These are phyloP conservation scores for Synanthedon andrenaeformis DNA, from an alignment of 2,888 invertebrate genomes.

Conservation along the genomic window DNA sequence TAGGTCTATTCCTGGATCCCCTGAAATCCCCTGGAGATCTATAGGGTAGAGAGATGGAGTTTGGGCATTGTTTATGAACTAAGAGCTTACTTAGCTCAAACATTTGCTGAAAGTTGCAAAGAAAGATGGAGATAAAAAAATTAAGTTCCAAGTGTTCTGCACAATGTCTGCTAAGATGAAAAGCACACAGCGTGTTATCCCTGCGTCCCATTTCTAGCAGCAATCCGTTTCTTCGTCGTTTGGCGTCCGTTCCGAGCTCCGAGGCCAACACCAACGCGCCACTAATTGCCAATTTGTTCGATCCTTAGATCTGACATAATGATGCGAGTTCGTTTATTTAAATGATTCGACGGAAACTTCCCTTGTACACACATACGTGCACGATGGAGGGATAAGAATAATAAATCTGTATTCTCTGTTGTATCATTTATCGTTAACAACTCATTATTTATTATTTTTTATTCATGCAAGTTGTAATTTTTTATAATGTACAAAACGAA, in stretches of 20 bases:
- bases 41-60: no score
- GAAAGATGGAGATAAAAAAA: no score
- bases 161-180: no score
- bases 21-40: no score
- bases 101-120: no score
- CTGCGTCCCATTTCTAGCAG: neutral
- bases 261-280: slow-evolving; percentile 36
- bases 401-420: neutral
- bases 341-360: slow-evolving; percentile 66
- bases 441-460: no score
- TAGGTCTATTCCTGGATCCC: no score
- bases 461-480: no score
- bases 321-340: slow-evolving; percentile 69
- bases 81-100: no score
- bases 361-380: slow-evolving; percentile 18
- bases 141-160: no score
- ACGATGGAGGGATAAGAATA: slow-evolving; percentile 4
- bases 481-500: no score
- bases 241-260: slow-evolving; percentile 22
- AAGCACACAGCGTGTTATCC: neutral
- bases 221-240: slow-evolving; percentile 2
- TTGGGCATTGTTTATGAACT: no score
- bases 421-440: neutral
- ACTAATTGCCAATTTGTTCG: slow-evolving; percentile 70
- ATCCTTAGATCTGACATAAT: slow-evolving; percentile 68